phyloP scores from a whole-genome alignment of 1,140 invertebrate species.

The Drosophila nigrodunni region DNA sequence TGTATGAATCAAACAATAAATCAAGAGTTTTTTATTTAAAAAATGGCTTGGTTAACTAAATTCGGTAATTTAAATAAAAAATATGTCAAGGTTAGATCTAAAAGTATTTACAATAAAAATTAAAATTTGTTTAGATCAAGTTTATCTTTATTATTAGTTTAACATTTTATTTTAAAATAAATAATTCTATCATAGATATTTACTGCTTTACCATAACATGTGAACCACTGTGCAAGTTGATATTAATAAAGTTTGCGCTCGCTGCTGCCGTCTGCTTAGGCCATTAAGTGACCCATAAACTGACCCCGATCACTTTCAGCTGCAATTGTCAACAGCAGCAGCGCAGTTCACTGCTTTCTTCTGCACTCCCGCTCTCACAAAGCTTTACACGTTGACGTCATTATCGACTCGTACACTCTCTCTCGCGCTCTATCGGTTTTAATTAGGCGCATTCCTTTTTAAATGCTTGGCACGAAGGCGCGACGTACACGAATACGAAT shows the following conservation, averaged over 20 bases:
- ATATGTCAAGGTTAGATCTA: no score
- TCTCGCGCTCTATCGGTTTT: conserved; percentile 18
- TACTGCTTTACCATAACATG: background rate
- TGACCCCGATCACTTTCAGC: conserved; percentile 25
- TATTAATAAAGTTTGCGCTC: conserved; percentile 65
- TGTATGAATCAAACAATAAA: background rate
- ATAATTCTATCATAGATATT: background rate
- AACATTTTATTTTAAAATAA: no score
- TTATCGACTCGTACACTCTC: background rate
- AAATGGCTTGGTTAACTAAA: no score
- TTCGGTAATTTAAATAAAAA: no score
- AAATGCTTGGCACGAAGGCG: conserved; percentile 38
- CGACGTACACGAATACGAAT: conserved; percentile 19
- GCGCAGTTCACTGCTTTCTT: background rate
- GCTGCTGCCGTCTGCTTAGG: conserved; percentile 31
- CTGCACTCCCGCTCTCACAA: background rate
- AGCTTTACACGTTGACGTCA: conserved; percentile 36
- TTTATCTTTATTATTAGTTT: no score
- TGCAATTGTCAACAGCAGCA: conserved; percentile 36
- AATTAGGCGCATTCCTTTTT: conserved; percentile 46
- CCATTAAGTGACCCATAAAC: conserved; percentile 63
- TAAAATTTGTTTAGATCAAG: no score
- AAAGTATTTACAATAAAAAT: no score
- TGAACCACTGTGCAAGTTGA: conserved; percentile 32
- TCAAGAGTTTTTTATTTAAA: background rate